A percentile compares a stretch with the other conserved stretches of the same genome.
Evolutionary conservation across 1,140 invertebrate genomes (phyloP).

Genomic region (Fopius arisanus): DNA sequence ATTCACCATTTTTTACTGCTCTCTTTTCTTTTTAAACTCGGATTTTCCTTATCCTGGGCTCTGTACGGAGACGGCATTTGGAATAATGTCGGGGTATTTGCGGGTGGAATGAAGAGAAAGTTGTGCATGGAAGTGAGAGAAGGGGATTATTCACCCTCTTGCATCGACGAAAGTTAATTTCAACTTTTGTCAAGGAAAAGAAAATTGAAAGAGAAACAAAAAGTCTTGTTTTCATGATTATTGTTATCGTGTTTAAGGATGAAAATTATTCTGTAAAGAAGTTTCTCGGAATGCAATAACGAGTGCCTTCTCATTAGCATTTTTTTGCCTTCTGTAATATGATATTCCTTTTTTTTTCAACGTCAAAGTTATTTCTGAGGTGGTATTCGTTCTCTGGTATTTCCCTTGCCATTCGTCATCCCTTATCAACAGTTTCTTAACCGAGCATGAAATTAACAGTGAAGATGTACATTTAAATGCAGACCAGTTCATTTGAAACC

Average conservation of each 20-base stretch:
- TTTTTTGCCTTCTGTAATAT: background rate
- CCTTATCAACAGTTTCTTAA: conserved; percentile 1
- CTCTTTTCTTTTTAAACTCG: background rate
- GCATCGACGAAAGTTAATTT: background rate
- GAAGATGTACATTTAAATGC: conserved; percentile 3
- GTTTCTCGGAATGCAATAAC: background rate
- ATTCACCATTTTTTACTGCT: background rate
- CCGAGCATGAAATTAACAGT: background rate
- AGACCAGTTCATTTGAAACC: background rate
- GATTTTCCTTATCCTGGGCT: background rate
- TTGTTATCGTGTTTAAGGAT: background rate
- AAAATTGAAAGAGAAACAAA: background rate
- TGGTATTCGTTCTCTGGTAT: background rate
- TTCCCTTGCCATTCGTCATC: background rate
- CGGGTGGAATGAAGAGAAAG: background rate
- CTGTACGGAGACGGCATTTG: background rate
- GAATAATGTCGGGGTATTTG: background rate
- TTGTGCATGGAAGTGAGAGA: background rate
- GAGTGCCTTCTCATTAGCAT: background rate
- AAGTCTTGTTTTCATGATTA: background rate
- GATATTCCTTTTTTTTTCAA: background rate
- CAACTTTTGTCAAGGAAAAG: background rate
- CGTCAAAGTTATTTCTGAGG: background rate
- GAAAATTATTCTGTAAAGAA: background rate
- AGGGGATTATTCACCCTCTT: background rate